Evolutionary conservation across 2,797 vertebrate species (phyloP).

Genomic region (Garrulus glandarius): DNA sequence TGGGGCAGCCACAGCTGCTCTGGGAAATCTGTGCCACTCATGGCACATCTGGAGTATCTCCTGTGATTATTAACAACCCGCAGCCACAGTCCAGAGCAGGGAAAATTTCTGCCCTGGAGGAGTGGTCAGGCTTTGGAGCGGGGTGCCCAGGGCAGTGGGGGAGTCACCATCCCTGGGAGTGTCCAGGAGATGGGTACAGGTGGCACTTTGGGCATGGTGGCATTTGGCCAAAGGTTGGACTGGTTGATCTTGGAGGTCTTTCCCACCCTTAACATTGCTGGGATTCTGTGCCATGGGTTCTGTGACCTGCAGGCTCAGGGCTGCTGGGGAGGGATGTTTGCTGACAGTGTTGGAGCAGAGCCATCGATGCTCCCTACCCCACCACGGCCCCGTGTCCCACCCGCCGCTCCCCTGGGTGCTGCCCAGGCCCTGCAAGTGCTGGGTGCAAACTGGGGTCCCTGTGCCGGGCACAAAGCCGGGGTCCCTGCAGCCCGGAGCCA

Average conservation of each 20-base stretch:
- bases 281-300: neutral
- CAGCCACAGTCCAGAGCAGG: neutral
- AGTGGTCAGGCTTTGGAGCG: neutral
- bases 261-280: neutral
- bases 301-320: neutral
- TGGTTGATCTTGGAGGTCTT: neutral
- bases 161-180: neutral
- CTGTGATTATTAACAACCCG: neutral
- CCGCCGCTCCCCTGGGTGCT: neutral
- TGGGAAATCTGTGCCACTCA: neutral
- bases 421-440: neutral
- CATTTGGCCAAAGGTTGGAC: neutral
- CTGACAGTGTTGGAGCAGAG: rapidly evolving
- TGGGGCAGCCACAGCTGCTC: neutral
- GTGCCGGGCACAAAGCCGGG: neutral
- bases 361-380: neutral
- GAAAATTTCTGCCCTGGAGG: neutral
- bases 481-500: neutral
- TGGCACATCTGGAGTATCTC: neutral
- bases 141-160: neutral
- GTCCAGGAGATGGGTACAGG: neutral
- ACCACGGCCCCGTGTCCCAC: neutral
- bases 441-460: neutral
- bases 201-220: neutral
- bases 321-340: neutral